Evolutionary conservation across 2,113 vertebrate species (phyloP).

Genomic region (Leuciscus idus): DNA sequence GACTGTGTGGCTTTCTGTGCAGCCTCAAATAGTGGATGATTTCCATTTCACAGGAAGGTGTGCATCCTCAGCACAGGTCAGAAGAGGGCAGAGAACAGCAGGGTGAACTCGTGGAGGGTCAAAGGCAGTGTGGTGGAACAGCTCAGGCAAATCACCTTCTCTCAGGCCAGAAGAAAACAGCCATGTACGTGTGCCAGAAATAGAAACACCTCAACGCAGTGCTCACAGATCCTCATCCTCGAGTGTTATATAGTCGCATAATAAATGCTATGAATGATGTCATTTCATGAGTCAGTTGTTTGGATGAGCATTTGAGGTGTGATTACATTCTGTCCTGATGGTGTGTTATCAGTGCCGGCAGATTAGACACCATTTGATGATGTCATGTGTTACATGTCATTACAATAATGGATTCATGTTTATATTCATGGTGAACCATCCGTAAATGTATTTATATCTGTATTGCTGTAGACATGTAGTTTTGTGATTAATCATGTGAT

Average conservation of each 20-base stretch:
- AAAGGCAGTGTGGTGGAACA: constrained; percentile 47
- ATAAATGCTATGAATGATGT: background rate
- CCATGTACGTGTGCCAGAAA: background rate
- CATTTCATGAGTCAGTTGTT: constrained; percentile 25
- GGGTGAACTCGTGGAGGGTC: constrained; percentile 45
- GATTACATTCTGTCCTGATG: constrained; percentile 35
- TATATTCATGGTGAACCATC: background rate
- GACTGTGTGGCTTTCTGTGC: background rate
- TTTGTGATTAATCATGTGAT: background rate
- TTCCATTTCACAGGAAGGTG: constrained; percentile 74
- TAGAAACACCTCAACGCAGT: background rate
- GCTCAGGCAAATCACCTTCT: constrained; percentile 30
- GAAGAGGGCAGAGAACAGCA: constrained; percentile 55
- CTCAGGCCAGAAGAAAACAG: constrained; percentile 1
- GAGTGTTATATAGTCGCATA: background rate
- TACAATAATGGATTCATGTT: constrained; percentile 27
- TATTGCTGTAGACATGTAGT: background rate
- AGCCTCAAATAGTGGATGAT: constrained; percentile 57
- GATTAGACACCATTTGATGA: constrained; percentile 30
- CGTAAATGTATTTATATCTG: background rate
- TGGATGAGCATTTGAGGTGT: constrained; percentile 12
- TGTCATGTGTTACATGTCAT: constrained; percentile 30
- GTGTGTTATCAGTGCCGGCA: background rate
- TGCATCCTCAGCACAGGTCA: constrained; percentile 65
- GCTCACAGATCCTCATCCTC: background rate